Base-by-base conservation (phyloP, 1,140 invertebrate genomes). In the Zophobas atratus region DNA sequence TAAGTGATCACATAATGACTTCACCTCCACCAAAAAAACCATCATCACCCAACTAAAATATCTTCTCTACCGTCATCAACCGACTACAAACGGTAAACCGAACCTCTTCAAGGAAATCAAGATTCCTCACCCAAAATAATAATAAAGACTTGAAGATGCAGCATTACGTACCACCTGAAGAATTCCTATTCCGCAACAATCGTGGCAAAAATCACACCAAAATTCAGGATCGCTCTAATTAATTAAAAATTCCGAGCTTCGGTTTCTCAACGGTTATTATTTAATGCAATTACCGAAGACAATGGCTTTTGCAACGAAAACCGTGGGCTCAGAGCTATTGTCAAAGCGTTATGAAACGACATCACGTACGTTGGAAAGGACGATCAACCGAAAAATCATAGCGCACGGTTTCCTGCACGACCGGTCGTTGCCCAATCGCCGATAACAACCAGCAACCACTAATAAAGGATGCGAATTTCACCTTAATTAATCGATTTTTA, bases 271-370 rank as follows among this genome's bases (percentile, higher is more conserved):
- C 6, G 43, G 43, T 46, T 46, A 46, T 57, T 57, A 57, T 57
- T 57, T 57, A 57, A 57, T 34, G 55, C 55, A 57, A 57, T 57
- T 57, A 57, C 20, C 6, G 1, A 33, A 57, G 34, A 57, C 55
- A 57, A 57, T 57, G 55, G 55, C 33, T 57, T 33, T 57, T 57
- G 55, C 55, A 57, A 57, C 34, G 34, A 57, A 33, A 57, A 57
- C 34, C 55, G 55, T 57, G 55, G 55, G 55, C 34, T 33, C 34
- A 6, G 34, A 57, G 55, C 55, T 57, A 57, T 57, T 57, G 55
- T 57, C 34, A 6, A 35, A 33, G 55, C 55, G 55, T 57, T 57
- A 57, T 35, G 55, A 57, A 57, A 57, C 55, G 34, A 57, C 6
- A 35, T 3, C 34, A 57, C 32, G 55, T 33, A 57, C 43, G 43